Evolutionary conservation across 2,113 vertebrate genomes (phyloP), one percentile per base, ranked within the genome.

Genomic region (Falco punctatus): DNA sequence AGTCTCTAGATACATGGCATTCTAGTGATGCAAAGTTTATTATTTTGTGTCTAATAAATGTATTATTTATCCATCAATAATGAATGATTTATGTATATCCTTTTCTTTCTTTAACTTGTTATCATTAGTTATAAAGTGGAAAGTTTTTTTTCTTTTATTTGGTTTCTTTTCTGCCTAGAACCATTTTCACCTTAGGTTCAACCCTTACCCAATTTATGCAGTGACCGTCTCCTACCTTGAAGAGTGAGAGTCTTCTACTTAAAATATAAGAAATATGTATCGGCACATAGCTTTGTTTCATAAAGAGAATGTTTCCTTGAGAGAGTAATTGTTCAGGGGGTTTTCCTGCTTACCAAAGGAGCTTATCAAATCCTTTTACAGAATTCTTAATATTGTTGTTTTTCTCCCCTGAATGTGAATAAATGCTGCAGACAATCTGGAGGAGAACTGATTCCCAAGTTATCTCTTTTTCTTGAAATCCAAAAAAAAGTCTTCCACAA

Each of bases 291-390:
- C 49, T 94, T 96, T 89, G 55, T 84, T 92, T 94, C 73, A 49
- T 87, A 84, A 49, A 84, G 30, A 67, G 30, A 83, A 79, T 75
- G 51, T 90, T 97, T 97, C 57, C 85, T 92, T 81, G 49, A 74
- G 46, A 90, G n/a, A 62, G 44, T 94, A 92, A 94, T 95, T 86
- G 73, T 62, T 71, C 71, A 24, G 38, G 40, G 35, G 69, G 88
- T 92, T 81, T 46, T n/a, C 10, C 35, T 88, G 30, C 61, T 94
- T 93, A 88, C 92, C 20, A 67, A 89, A 94, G 52, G n/a, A 94
- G 83, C 65, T 95, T 91, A 92, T 78, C 52, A 26, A 84, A 61
- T 81, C 44, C 44, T 89, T 96, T 64, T 72, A 91, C 73, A 80
- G 81, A 95, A 79, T 92, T 49, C 73, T 91, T 94, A 91, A 92